Conservation (phyloP, 2,113 vertebrate genomes). For the Peromyscus leucopus region DNA sequence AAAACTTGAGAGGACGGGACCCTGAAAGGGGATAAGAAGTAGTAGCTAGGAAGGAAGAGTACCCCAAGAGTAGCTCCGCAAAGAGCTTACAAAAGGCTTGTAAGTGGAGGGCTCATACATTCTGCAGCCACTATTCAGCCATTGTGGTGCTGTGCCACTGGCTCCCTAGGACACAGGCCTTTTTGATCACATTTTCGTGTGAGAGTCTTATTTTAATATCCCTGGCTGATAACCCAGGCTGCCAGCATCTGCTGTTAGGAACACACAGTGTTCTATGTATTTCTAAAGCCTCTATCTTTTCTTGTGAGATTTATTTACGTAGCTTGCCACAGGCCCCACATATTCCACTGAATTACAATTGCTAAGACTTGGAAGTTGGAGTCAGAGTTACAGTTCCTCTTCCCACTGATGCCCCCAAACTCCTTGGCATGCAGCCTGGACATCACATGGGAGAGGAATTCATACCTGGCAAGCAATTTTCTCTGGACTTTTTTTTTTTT, state of each 20-base stretch:
- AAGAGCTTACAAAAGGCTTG: background rate
- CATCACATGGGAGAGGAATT: background rate
- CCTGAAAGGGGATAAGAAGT: constrained; percentile 1
- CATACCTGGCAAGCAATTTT: background rate
- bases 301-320: constrained; percentile 61
- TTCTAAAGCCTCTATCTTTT: constrained; percentile 62
- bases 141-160: constrained; percentile 11
- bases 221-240: constrained; percentile 59
- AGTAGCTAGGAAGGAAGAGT: background rate
- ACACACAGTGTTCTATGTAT: constrained; percentile 56
- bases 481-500: background rate
- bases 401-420: background rate
- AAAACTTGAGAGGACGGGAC: background rate
- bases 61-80: background rate
- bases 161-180: background rate
- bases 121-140: background rate
- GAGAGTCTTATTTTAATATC: constrained; percentile 72
- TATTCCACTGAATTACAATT: constrained; percentile 20
- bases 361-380: constrained; percentile 7
- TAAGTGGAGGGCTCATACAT: background rate
- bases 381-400: background rate
- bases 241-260: constrained; percentile 38
- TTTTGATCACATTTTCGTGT: constrained; percentile 39
- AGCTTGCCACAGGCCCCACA: constrained; percentile 14
- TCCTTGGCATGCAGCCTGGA: background rate